A percentile compares a stretch with the other conserved stretches of the same genome.
Conservation (phyloP, 2,888 invertebrate species). For the Neoitamus cyanurus region DNA sequence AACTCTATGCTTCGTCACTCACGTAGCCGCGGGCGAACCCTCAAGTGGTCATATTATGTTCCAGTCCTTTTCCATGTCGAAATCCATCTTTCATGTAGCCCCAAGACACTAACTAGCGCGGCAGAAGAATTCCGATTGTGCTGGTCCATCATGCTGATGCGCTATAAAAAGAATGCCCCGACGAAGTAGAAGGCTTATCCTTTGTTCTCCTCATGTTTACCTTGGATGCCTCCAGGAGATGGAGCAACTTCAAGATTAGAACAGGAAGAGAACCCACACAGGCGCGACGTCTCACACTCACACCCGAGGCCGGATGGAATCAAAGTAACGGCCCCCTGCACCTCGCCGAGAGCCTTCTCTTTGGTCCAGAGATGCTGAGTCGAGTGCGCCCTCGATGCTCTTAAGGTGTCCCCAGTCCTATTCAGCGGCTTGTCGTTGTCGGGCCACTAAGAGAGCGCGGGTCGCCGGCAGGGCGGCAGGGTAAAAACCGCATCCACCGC, state of each 20-base stretch:
- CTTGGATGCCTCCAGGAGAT: conserved; percentile 49
- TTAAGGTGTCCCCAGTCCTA: neutral
- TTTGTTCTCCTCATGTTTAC: conserved; percentile 51
- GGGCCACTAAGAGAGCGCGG: neutral
- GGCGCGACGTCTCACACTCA: neutral
- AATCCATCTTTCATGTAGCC: conserved; percentile 50
- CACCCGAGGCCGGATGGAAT: neutral
- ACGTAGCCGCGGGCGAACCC: conserved; percentile 41
- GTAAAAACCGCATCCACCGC: neutral
- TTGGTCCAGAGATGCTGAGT: conserved; percentile 12
- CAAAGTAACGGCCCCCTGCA: neutral
- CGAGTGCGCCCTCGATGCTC: neutral
- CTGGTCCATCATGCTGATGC: conserved; percentile 45
- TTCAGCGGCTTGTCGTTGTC: neutral
- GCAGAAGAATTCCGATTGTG: conserved; percentile 48
- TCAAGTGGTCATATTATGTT: conserved; percentile 52
- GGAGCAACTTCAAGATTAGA: conserved; percentile 46
- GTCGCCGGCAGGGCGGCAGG: neutral
- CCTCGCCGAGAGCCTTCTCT: neutral
- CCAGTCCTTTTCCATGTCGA: conserved; percentile 48
- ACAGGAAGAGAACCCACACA: conserved; percentile 37
- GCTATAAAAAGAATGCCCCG: conserved; percentile 40
- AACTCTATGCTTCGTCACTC: conserved; percentile 48
- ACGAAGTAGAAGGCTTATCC: conserved; percentile 44
- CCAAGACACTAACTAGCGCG: conserved; percentile 48